These are phyloP conservation scores for Mesorhabditis sp. DNA, from an alignment of 2,888 invertebrate species.

Conservation along the genomic window DNA sequence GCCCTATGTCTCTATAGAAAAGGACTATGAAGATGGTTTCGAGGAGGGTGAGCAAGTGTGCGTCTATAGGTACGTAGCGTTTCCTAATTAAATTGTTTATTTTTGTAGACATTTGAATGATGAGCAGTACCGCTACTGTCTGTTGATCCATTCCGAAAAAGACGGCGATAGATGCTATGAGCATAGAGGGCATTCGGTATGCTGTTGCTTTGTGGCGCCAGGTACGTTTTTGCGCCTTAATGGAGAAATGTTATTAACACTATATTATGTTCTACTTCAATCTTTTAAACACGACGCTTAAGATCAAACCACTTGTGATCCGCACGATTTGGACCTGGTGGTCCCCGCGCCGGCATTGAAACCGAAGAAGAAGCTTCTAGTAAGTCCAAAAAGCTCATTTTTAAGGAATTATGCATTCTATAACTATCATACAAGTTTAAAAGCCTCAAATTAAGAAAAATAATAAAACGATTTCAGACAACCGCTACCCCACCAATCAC, in stretches of 20 bases:
- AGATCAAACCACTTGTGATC: conserved; percentile 33
- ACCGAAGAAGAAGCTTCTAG: conserved; percentile 1
- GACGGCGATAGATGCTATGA: conserved; percentile 31
- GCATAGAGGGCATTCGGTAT: conserved; percentile 37
- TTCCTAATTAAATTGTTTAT: background rate
- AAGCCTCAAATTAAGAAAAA: background rate
- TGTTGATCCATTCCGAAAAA: conserved; percentile 26
- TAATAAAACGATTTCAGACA: background rate
- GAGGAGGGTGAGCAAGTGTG: conserved; percentile 23
- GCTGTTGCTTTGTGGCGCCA: conserved; percentile 38
- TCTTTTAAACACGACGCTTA: background rate
- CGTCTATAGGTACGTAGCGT: conserved; percentile 23
- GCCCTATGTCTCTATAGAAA: background rate
- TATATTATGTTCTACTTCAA: background rate
- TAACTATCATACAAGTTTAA: background rate
- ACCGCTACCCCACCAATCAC: background rate
- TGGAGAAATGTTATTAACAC: background rate
- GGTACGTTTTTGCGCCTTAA: conserved; percentile 7
- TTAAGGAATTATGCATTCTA: too few species aligned
- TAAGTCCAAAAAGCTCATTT: background rate
- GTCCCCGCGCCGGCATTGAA: conserved; percentile 22
- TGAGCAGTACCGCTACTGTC: conserved; percentile 35
- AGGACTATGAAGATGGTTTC: background rate
- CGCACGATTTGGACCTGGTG: conserved; percentile 34
- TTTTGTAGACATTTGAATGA: conserved; percentile 25